Evolutionary conservation across 2,888 invertebrate genomes (phyloP).

Genomic region (Plusia festucae): DNA sequence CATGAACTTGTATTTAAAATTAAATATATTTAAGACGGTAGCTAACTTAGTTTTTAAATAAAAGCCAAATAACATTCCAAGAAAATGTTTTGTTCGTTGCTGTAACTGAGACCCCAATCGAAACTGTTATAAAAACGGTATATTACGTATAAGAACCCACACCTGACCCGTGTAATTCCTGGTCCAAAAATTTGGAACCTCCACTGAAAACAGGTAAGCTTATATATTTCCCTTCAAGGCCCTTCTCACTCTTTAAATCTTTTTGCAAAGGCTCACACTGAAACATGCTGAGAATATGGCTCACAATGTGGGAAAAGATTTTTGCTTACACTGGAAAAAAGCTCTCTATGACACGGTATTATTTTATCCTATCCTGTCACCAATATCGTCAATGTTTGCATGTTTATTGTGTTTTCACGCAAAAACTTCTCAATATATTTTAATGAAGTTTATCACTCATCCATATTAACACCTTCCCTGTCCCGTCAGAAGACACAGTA

Average conservation of each 20-base stretch:
- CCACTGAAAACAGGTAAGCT: slow-evolving; percentile 13
- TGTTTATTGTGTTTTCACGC: background rate
- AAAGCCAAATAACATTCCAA: too few species aligned
- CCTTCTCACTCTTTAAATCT: slow-evolving; percentile 47
- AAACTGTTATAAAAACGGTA: slow-evolving; percentile 39
- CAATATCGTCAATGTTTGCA: background rate
- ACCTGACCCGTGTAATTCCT: slow-evolving; percentile 55
- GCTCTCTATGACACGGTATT: background rate
- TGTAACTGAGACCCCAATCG: background rate
- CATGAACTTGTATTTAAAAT: too few species aligned
- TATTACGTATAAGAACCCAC: slow-evolving; percentile 28
- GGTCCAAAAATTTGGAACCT: slow-evolving; percentile 38
- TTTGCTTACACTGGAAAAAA: background rate
- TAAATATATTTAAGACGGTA: too few species aligned
- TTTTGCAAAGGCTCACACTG: slow-evolving; percentile 12
- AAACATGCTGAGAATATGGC: background rate
- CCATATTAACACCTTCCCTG: too few species aligned
- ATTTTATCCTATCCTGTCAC: background rate
- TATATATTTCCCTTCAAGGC: slow-evolving; percentile 25
- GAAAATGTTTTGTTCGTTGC: too few species aligned
- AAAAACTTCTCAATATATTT: too few species aligned
- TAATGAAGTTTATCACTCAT: too few species aligned
- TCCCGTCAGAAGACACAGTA: too few species aligned
- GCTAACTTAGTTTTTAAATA: too few species aligned
- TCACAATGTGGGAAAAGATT: background rate